Percentiles rank a stretch among this genome's conserved stretches.
Evolutionary conservation across 1,140 invertebrate genomes (phyloP).

Genomic region (Ips nitidus): DNA sequence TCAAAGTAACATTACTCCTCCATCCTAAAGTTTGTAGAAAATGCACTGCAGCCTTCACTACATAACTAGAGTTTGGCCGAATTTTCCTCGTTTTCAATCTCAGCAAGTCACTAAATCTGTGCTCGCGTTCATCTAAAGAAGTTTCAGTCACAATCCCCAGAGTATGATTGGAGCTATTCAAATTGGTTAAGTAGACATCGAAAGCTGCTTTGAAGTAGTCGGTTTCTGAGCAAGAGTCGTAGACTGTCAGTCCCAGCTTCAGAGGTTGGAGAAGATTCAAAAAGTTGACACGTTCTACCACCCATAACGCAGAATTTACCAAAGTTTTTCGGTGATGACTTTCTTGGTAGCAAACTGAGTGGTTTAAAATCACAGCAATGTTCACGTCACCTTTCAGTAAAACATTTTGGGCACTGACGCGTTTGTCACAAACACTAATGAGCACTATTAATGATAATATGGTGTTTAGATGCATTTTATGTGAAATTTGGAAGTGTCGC

Average conservation of each 20-base stretch:
- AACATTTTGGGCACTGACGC: background rate
- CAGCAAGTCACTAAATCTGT: slow-evolving; percentile 40
- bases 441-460: too few relatives aligned
- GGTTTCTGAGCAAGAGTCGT: slow-evolving; percentile 38
- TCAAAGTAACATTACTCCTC: slow-evolving; percentile 44
- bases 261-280: slow-evolving; percentile 36
- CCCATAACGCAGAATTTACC: slow-evolving; percentile 44
- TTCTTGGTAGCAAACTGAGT: background rate
- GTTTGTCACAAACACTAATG: too few relatives aligned
- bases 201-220: slow-evolving; percentile 44
- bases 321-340: slow-evolving; percentile 21
- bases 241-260: slow-evolving; percentile 41
- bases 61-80: background rate
- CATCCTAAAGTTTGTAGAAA: slow-evolving; percentile 41
- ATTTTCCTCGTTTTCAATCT: slow-evolving; percentile 28
- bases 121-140: slow-evolving; percentile 29
- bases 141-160: slow-evolving; percentile 40
- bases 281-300: slow-evolving; percentile 42
- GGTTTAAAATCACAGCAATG: background rate
- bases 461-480: too few relatives aligned
- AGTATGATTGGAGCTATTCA: slow-evolving; percentile 26
- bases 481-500: too few relatives aligned
- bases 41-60: slow-evolving; percentile 40
- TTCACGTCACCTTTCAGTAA: background rate
- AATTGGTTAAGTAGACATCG: slow-evolving; percentile 34